Percentiles rank a stretch among this genome's conserved stretches.
Conservation (phyloP, 2,888 invertebrate genomes). For the Meta bourneti region DNA sequence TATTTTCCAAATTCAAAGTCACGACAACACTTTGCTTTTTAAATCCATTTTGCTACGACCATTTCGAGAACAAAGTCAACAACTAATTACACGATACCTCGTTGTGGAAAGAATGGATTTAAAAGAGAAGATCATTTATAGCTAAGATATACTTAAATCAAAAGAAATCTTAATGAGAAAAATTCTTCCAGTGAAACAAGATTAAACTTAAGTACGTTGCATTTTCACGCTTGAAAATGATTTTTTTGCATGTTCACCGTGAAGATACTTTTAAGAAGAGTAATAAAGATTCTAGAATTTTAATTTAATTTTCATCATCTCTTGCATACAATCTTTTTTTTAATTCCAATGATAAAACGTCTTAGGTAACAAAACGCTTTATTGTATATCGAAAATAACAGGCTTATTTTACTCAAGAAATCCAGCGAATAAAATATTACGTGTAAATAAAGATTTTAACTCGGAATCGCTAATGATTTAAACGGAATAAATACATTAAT, state of each 20-base stretch:
- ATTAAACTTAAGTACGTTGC: neutral
- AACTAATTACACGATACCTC: neutral
- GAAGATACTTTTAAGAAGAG: neutral
- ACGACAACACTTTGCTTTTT: neutral
- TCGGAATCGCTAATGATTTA: neutral
- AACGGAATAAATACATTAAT: conserved; percentile 10
- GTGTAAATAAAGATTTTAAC: neutral
- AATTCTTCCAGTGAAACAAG: neutral
- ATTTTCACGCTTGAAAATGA: neutral
- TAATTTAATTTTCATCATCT: conserved; percentile 1
- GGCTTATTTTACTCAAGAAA: neutral
- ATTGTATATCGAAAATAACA: neutral
- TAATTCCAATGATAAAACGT: neutral
- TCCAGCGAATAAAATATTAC: neutral
- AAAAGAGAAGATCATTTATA: neutral
- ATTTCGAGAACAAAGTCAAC: neutral
- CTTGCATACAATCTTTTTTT: neutral
- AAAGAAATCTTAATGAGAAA: neutral
- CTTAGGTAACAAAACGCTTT: neutral
- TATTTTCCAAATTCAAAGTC: neutral
- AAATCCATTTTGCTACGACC: neutral
- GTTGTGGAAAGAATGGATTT: neutral
- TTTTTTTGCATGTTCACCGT: neutral
- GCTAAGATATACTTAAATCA: neutral
- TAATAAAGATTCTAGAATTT: neutral